These are phyloP conservation scores for Coenonympha glycerion DNA, from an alignment of 2,888 invertebrate species.

Conservation along the genomic window DNA sequence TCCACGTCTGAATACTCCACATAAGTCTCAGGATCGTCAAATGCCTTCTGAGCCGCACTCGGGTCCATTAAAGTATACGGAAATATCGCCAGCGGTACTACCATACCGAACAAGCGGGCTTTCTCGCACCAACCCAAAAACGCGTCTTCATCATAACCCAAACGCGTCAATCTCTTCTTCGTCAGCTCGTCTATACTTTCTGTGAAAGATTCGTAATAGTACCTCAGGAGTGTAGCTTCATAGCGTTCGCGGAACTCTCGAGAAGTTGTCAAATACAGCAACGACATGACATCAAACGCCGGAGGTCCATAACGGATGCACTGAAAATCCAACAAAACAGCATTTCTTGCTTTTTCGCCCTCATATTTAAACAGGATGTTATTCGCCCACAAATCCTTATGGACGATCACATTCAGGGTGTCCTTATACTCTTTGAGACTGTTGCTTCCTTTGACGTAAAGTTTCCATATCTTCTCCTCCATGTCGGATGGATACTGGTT, in stretches of 20 bases:
- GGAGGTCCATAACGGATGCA: constrained; percentile 56
- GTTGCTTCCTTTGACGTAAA: constrained; percentile 44
- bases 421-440: constrained; percentile 38
- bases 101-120: constrained; percentile 29
- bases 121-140: constrained; percentile 29
- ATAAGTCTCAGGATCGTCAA: constrained; percentile 35
- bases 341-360: constrained; percentile 38
- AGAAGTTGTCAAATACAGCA: constrained; percentile 49
- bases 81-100: constrained; percentile 31
- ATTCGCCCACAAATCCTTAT: constrained; percentile 60
- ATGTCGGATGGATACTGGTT: constrained; percentile 32
- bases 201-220: constrained; percentile 46
- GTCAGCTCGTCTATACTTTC: constrained; percentile 37
- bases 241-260: constrained; percentile 42
- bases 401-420: constrained; percentile 52
- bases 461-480: constrained; percentile 36
- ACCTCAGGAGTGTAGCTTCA: constrained; percentile 39
- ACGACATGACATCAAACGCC: constrained; percentile 51
- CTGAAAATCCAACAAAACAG: constrained; percentile 57
- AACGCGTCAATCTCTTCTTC: constrained; percentile 34
- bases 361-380: constrained; percentile 59
- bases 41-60: constrained; percentile 29
- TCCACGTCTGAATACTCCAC: constrained; percentile 30
- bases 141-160: constrained; percentile 29
- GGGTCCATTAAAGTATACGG: constrained; percentile 42